Conservation (phyloP, 2,888 invertebrate genomes). For the Alloscopus bannaensis region DNA sequence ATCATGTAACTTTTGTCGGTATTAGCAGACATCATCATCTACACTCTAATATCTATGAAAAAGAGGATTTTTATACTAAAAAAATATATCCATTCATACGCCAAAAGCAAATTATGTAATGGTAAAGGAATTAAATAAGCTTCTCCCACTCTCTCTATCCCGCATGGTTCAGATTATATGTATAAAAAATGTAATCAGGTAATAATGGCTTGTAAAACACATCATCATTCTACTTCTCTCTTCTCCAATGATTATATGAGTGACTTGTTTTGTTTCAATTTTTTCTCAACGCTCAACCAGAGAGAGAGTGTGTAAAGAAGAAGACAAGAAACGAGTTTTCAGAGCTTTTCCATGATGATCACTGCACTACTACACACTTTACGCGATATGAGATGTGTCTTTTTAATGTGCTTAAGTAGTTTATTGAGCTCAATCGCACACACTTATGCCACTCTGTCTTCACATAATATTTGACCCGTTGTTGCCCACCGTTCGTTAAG, state of each 20-base stretch:
- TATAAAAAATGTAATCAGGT: slow-evolving; percentile 44
- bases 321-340: neutral
- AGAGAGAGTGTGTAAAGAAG: neutral
- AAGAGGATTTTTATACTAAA: too few relatives aligned
- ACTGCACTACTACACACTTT: neutral
- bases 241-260: slow-evolving; percentile 36
- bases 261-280: slow-evolving; percentile 54
- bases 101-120: slow-evolving; percentile 6
- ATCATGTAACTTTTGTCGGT: slow-evolving; percentile 35
- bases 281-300: neutral
- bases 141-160: slow-evolving; percentile 8
- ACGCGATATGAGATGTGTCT: neutral
- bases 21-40: neutral
- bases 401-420: slow-evolving; percentile 5
- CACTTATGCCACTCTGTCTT: too few relatives aligned
- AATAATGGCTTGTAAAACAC: slow-evolving; percentile 63
- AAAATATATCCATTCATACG: too few relatives aligned
- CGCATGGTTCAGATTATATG: slow-evolving; percentile 32
- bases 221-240: slow-evolving; percentile 54
- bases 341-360: slow-evolving; percentile 10
- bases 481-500: too few relatives aligned
- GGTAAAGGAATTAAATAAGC: neutral
- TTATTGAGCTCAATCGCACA: too few relatives aligned
- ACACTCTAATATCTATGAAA: slow-evolving; percentile 7
- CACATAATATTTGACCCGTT: too few relatives aligned